Evolutionary conservation across 2,113 vertebrate species (phyloP), one percentile per base, ranked within the genome.

Genomic region (Potamarius usumacintae): DNA sequence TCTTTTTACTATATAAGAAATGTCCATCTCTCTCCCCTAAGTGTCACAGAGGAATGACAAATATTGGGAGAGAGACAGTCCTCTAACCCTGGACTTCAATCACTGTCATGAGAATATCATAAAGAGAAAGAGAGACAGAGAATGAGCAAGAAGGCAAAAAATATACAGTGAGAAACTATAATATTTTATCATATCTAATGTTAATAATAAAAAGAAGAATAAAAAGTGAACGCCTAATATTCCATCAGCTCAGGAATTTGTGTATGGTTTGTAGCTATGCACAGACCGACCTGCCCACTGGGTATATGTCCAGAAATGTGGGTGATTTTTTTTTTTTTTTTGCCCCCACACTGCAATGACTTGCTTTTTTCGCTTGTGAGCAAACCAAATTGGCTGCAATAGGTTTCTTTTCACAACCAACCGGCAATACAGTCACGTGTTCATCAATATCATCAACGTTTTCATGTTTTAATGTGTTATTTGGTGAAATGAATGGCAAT

Each of bases 91-190:
- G 27, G 79, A 69, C 50, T 60, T 81, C 86, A 82, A 60, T 87
- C 79, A 87, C 65, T 87, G 86, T 83, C 86, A 76, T 63, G 80
- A 74, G 67, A 57, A 82, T 76, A 87, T 87, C 80, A 87, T 25
- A 30, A 86, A 42, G 60, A 72, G 78, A 69, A 7, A 69, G 25
- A 62, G n/a, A 77, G 48, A 48, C 15, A 60, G 69, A 84, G 22
- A 15, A 20, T 58, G 42, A 77, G 63, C 76, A 22, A 58, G 53
- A 76, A 30, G 81, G 34, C 86, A 87, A 83, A 42, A 86, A 42
- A 87, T 52, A 86, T 17, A 58, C 83, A 52, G 14, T 6, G 17
- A 71, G 34, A 27, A 50, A 78, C 42, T 22, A 50, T 2, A 74
- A 20, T 22, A 50, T 50, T 11, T 10, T 50, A 18, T 42, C 7